Conservation (phyloP, 2,888 invertebrate genomes). For the Crossocerus cetratus region DNA sequence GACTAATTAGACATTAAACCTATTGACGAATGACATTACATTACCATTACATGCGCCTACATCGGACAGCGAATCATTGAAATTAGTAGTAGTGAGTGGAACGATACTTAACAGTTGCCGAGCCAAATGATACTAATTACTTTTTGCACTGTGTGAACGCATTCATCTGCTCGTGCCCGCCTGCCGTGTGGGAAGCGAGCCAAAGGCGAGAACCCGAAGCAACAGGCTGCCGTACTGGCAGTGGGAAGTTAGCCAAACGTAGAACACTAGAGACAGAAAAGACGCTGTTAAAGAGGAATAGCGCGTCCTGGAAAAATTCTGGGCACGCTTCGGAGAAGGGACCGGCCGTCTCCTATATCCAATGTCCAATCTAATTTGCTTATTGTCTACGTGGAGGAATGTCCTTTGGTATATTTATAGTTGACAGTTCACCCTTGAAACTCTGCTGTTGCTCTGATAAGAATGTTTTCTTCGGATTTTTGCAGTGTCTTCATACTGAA, state of each 20-base stretch:
- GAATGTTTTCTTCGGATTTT: too few relatives aligned
- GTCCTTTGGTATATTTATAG: background rate
- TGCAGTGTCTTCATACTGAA: too few relatives aligned
- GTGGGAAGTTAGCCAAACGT: slow-evolving; percentile 57
- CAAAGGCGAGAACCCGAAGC: slow-evolving; percentile 55
- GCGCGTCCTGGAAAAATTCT: slow-evolving; percentile 17
- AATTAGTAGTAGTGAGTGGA: too few relatives aligned
- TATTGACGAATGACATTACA: too few relatives aligned
- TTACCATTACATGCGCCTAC: too few relatives aligned
- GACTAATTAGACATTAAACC: too few relatives aligned
- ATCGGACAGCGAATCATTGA: too few relatives aligned
- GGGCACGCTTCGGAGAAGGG: slow-evolving; percentile 6
- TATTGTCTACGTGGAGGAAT: slow-evolving; percentile 2
- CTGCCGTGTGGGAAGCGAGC: slow-evolving; percentile 66
- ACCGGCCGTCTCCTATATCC: too few relatives aligned
- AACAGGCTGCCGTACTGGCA: slow-evolving; percentile 64
- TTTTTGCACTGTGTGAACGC: background rate
- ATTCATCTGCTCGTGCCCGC: slow-evolving; percentile 45
- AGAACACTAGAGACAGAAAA: slow-evolving; percentile 46
- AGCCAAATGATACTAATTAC: too few relatives aligned
- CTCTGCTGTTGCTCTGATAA: too few relatives aligned
- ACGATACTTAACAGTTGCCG: too few relatives aligned
- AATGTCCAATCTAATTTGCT: background rate
- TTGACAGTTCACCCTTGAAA: background rate
- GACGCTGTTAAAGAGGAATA: slow-evolving; percentile 6